A percentile compares a stretch with the other conserved stretches of the same genome.
These are phyloP conservation scores for Pammene fasciana DNA, from an alignment of 2,888 invertebrate species.

Conservation along the genomic window DNA sequence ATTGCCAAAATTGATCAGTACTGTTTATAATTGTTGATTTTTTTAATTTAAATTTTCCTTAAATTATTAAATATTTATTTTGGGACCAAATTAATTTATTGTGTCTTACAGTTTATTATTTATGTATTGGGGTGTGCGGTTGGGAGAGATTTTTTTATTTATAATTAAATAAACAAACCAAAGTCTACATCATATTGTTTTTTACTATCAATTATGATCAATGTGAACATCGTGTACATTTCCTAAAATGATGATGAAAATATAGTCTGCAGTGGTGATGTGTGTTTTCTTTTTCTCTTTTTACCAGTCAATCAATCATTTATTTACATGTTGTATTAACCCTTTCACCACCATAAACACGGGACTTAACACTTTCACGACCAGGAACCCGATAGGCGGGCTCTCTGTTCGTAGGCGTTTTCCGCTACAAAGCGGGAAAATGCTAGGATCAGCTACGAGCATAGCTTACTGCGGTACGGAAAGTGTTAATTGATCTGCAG, in stretches of 20 bases:
- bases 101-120: conserved; percentile 71
- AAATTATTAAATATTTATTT: conserved; percentile 81
- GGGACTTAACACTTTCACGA: too few relatives aligned
- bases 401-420: too few relatives aligned
- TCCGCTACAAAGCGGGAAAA: too few relatives aligned
- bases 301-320: too few relatives aligned
- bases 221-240: conserved; percentile 67
- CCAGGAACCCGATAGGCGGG: too few relatives aligned
- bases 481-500: too few relatives aligned
- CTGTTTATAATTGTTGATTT: conserved; percentile 76
- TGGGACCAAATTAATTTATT: conserved; percentile 84
- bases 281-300: conserved; percentile 51
- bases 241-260: conserved; percentile 64
- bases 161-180: conserved; percentile 82
- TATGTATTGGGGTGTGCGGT: conserved; percentile 79
- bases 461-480: too few relatives aligned
- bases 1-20: conserved; percentile 82
- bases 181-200: conserved; percentile 79
- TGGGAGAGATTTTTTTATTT: conserved; percentile 79
- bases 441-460: too few relatives aligned
- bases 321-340: background rate
- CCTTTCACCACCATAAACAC: background rate
- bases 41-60: conserved; percentile 71
- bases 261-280: conserved; percentile 69
- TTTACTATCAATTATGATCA: conserved; percentile 66